Base-by-base conservation (phyloP, 2,888 invertebrate genomes). In the Meiosimyza platycephala region DNA sequence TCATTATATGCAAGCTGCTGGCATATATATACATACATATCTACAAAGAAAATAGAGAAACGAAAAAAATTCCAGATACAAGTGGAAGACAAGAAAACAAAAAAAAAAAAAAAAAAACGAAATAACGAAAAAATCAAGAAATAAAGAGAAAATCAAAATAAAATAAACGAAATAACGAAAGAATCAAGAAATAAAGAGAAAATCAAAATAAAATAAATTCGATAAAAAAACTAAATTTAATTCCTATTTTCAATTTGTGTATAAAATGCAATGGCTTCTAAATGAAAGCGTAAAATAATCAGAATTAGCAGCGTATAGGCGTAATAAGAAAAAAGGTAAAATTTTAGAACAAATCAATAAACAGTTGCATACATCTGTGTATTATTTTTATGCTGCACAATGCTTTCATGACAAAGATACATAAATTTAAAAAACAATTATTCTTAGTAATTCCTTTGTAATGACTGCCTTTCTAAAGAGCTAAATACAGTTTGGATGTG, bases 11-110 rank as follows among this genome's bases (percentile, higher is more conserved):
- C 18, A 66, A 65, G 50, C 57, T 62, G 72, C 69, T 69, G 73
- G 51, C 66, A 50, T 68, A 50, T 51, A 52, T 22, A 71, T 28
- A 28, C 71, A 74, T 68, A 72, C 50, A 71, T 74, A 64, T 28
- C 28, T 28, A 28, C 28, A 51, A 62, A 57, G 52, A 67, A 54
- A 16, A 50, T 13, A 52, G 48, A 48, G 18, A 59, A 18, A 70
- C 40, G 33, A 33, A 71, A 54, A 60, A 54, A 72, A 13, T 60
- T 60, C 62, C 55, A 33, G 33, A 28, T 60, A 33, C 40, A 52
- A 51, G 22, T 40, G 16, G 33, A 67, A 62, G 15, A 72, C 28
- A 51, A 72, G 54, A 71, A 68, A n/a, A 28, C 51, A 50, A 54
- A 66, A 60, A 57, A 50, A 71, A 74, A 60, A 16, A 62, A 55